Conservation (phyloP, 2,888 invertebrate species). For the Xanthorhoe designata region DNA sequence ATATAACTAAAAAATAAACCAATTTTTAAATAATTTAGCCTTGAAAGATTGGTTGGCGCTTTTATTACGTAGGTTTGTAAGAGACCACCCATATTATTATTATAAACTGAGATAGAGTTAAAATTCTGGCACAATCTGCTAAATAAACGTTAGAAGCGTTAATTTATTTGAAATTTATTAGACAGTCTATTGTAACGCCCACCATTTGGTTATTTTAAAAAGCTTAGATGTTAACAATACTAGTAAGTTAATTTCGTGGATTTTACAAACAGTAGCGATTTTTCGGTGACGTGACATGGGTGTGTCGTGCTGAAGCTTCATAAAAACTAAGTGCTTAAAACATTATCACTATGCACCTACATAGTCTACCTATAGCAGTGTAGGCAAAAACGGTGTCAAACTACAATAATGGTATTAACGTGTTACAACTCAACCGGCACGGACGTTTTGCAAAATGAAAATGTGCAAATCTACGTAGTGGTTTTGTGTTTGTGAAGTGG, state of each 20-base stretch:
- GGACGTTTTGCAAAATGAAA: conserved; percentile 33
- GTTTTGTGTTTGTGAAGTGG: conserved; percentile 25
- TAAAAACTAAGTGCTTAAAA: conserved; percentile 17
- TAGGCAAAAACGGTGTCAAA: conserved; percentile 21
- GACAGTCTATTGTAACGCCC: conserved; percentile 40
- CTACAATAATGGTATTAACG: conserved; percentile 34
- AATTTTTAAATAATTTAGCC: background rate
- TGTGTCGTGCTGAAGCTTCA: conserved; percentile 37
- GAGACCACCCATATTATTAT: conserved; percentile 11
- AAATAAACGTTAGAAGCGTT: conserved; percentile 28
- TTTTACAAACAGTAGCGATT: conserved; percentile 32
- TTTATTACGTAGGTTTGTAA: background rate
- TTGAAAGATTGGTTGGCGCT: background rate
- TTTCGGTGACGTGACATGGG: conserved; percentile 42
- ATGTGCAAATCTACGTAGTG: conserved; percentile 30
- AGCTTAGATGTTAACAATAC: conserved; percentile 30
- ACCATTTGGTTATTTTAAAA: conserved; percentile 39
- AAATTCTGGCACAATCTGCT: conserved; percentile 33
- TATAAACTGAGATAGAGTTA: conserved; percentile 20
- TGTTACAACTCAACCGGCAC: conserved; percentile 30
- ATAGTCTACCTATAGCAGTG: background rate
- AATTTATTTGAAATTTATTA: conserved; percentile 39
- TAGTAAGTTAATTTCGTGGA: conserved; percentile 23
- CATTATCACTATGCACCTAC: conserved; percentile 9
- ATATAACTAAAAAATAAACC: no score